These are phyloP conservation scores for Caenorhabditis becei DNA, from an alignment of 2,888 invertebrate species.

Conservation along the genomic window DNA sequence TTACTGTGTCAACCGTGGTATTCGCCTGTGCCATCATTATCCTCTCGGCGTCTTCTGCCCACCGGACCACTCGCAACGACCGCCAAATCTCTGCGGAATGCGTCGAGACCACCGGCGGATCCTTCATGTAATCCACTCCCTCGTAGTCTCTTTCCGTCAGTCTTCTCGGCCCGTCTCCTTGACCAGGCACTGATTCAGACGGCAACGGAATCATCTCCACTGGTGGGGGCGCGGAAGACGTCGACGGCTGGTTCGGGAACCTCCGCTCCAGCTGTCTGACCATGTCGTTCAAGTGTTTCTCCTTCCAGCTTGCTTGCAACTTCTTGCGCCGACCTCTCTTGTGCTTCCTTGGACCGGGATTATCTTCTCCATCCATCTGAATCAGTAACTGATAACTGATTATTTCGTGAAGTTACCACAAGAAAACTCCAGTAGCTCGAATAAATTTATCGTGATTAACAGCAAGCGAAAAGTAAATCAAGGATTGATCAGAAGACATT, in stretches of 20 bases:
- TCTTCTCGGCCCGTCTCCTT: background rate
- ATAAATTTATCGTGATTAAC: conserved; percentile 35
- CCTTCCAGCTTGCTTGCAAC: conserved; percentile 3
- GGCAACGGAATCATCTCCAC: conserved; percentile 28
- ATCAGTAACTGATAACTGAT: background rate
- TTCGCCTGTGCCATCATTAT: conserved; percentile 7
- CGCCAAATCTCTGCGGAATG: conserved; percentile 17
- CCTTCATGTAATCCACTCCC: conserved; percentile 25
- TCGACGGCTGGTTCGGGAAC: conserved; percentile 21
- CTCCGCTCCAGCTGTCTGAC: conserved; percentile 22
- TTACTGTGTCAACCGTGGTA: background rate
- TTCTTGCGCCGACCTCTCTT: conserved; percentile 19
- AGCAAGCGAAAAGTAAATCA: conserved; percentile 22
- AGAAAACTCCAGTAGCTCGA: conserved; percentile 1
- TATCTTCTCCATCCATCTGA: background rate
- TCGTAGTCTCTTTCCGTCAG: conserved; percentile 25
- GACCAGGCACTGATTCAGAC: background rate
- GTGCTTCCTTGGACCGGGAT: background rate
- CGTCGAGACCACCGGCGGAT: conserved; percentile 12
- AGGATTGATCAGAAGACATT: conserved; percentile 16
- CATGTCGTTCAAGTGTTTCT: background rate
- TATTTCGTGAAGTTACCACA: background rate
- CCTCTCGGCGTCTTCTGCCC: conserved; percentile 36
- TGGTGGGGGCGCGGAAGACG: conserved; percentile 1
- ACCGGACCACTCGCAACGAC: conserved; percentile 19